Percentiles rank a stretch among this genome's conserved stretches.
Evolutionary conservation across 2,113 vertebrate genomes (phyloP).

Genomic region (Cyprinodon tularosa): DNA sequence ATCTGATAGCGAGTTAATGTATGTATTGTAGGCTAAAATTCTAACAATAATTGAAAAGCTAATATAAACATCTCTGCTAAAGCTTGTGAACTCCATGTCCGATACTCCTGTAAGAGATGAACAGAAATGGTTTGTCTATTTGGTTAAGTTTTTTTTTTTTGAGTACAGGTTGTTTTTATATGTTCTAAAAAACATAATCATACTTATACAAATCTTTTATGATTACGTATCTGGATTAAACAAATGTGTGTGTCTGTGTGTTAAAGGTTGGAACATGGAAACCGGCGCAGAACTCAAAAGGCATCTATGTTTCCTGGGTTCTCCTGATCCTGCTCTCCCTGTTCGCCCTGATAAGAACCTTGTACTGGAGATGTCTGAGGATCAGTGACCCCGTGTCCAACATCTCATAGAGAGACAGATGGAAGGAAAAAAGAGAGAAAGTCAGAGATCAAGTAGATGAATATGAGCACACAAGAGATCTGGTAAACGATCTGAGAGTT

Average conservation of each 20-base stretch:
- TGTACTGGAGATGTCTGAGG: slow-evolving; percentile 78
- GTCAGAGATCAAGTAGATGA: background rate
- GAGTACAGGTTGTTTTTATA: too few relatives aligned
- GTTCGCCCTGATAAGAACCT: slow-evolving; percentile 53
- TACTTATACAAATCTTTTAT: background rate
- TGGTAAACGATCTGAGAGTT: background rate
- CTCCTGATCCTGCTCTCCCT: slow-evolving; percentile 59
- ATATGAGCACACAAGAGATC: background rate
- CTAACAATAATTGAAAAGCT: too few relatives aligned
- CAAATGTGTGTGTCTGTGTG: background rate
- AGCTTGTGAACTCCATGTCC: background rate
- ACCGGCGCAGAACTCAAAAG: slow-evolving; percentile 26
- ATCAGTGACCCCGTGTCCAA: slow-evolving; percentile 73
- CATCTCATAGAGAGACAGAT: slow-evolving; percentile 30
- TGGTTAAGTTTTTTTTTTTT: too few relatives aligned
- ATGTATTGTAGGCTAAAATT: background rate
- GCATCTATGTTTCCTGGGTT: slow-evolving; percentile 72
- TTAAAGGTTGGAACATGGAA: slow-evolving; percentile 70
- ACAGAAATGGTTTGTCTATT: background rate
- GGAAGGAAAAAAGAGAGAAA: too few relatives aligned
- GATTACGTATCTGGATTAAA: background rate
- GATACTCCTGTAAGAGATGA: background rate
- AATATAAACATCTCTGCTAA: background rate
- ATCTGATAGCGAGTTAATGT: background rate
- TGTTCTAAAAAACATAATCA: background rate